Percentiles rank a stretch among this genome's conserved stretches.
These are phyloP conservation scores for Lepidotrigona ventralis DNA, from an alignment of 1,140 invertebrate species.

Conservation along the genomic window DNA sequence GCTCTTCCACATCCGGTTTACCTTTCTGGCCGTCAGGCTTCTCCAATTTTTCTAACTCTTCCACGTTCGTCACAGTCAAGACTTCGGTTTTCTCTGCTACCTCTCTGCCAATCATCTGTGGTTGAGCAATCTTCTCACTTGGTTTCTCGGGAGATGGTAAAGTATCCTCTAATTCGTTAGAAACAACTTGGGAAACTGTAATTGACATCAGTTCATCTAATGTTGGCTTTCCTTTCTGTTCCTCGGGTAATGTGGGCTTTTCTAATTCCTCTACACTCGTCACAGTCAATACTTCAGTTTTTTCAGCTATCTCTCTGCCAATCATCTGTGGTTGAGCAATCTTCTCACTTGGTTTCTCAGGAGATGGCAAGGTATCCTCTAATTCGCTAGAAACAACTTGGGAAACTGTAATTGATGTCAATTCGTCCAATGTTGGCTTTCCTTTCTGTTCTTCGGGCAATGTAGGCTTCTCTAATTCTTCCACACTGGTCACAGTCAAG, in stretches of 20 bases:
- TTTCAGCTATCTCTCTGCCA: constrained; percentile 67
- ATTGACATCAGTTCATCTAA: constrained; percentile 70
- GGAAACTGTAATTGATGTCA: constrained; percentile 66
- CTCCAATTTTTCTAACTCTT: constrained; percentile 59
- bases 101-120: constrained; percentile 64
- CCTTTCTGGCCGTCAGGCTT: constrained; percentile 58
- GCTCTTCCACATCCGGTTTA: constrained; percentile 62
- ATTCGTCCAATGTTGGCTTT: constrained; percentile 60
- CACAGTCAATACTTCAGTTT: constrained; percentile 62
- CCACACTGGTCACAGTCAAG: constrained; percentile 57
- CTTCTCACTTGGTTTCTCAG: constrained; percentile 56
- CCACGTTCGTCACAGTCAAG: constrained; percentile 56
- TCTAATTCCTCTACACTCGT: constrained; percentile 63
- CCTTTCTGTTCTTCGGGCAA: constrained; percentile 64
- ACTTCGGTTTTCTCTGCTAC: constrained; percentile 68
- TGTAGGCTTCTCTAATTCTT: constrained; percentile 57
- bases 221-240: constrained; percentile 65
- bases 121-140: constrained; percentile 59
- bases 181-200: constrained; percentile 70
- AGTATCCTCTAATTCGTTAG: constrained; percentile 71
- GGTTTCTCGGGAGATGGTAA: constrained; percentile 55
- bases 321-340: neutral
- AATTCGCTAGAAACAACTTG: constrained; percentile 68
- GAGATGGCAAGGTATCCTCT: constrained; percentile 59
- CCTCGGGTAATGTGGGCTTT: constrained; percentile 48